Evolutionary conservation across 1,140 invertebrate genomes (phyloP).

Genomic region (Zaprionus camerounensis): DNA sequence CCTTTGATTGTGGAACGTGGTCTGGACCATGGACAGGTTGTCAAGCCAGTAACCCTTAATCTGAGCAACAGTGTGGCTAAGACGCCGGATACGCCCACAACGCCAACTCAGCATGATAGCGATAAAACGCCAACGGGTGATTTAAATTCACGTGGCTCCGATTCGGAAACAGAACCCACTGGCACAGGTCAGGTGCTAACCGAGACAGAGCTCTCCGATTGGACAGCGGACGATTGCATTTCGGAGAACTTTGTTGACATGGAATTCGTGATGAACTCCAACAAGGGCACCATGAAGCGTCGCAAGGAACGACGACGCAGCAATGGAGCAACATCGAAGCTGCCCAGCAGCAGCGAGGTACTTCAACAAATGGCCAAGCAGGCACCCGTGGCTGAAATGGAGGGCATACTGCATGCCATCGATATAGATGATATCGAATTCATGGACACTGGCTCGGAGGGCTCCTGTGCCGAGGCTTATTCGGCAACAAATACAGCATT

Average conservation of each 20-base stretch:
- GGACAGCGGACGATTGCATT: constrained; percentile 91
- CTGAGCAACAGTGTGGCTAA: constrained; percentile 58
- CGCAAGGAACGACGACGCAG: constrained; percentile 83
- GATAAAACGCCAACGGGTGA: constrained; percentile 82
- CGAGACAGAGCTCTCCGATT: constrained; percentile 93
- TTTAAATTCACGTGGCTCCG: constrained; percentile 57
- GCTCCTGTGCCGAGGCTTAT: constrained; percentile 87
- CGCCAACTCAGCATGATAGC: constrained; percentile 70
- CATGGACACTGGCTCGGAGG: constrained; percentile 90
- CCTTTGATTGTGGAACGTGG: constrained; percentile 73
- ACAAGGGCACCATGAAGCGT: constrained; percentile 85
- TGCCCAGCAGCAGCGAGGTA: constrained; percentile 78
- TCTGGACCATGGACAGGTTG: constrained; percentile 61
- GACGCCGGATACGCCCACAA: constrained; percentile 73
- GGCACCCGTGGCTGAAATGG: constrained; percentile 75
- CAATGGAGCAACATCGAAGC: constrained; percentile 51
- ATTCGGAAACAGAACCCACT: constrained; percentile 87
- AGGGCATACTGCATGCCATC: constrained; percentile 76
- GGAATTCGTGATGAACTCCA: constrained; percentile 87
- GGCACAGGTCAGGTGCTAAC: constrained; percentile 89
- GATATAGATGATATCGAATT: constrained; percentile 87
- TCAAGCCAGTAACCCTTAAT: constrained; percentile 73
- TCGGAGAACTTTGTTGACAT: constrained; percentile 90
- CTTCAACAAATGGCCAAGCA: constrained; percentile 68
- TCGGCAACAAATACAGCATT: constrained; percentile 85